Evolutionary conservation across 2,888 invertebrate species (phyloP).

Genomic region (Tipula confusa): DNA sequence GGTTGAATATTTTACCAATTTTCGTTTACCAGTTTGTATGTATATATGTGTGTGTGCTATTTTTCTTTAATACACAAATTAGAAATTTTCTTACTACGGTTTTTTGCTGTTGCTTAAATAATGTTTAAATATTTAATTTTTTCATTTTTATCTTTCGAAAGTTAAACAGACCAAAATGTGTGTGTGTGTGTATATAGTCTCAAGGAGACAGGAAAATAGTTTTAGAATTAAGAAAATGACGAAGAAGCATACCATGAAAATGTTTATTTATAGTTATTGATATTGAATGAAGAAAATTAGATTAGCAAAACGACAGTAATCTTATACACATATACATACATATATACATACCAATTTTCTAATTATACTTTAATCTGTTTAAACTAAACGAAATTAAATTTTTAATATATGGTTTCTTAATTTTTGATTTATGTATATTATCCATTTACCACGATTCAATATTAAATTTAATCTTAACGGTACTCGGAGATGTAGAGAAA

Average conservation of each 20-base stretch:
- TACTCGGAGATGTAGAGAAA: neutral
- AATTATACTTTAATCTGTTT: neutral
- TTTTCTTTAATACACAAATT: neutral
- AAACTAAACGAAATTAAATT: neutral
- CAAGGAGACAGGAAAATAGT: neutral
- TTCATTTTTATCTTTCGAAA: neutral
- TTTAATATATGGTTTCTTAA: neutral
- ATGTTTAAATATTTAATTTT: neutral
- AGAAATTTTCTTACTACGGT: neutral
- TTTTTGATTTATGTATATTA: neutral
- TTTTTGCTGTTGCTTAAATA: neutral
- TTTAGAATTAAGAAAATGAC: neutral
- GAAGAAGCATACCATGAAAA: neutral
- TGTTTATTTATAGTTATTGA: neutral
- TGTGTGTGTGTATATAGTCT: no score
- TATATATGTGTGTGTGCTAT: neutral
- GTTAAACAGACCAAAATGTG: neutral
- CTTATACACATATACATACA: no score
- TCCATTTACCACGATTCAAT: neutral
- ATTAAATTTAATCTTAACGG: neutral
- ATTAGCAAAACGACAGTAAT: neutral
- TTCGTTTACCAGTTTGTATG: no score
- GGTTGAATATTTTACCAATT: conserved; percentile 4
- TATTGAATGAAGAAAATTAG: neutral
- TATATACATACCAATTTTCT: neutral